Evolutionary conservation across 2,888 invertebrate species (phyloP).

Genomic region (Eledona agricola): DNA sequence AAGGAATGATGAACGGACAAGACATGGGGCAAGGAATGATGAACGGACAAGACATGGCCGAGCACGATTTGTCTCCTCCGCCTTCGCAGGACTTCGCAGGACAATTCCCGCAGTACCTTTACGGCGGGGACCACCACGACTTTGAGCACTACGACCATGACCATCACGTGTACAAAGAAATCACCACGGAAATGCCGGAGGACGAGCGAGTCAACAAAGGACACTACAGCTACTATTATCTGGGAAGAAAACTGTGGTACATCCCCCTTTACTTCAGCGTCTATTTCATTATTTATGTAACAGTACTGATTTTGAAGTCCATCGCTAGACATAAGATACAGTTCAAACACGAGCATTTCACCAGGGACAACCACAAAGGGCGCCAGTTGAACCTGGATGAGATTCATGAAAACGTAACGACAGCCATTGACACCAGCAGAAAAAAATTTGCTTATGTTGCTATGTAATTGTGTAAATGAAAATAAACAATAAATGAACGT

Average conservation of each 20-base stretch:
- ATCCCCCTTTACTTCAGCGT: slow-evolving; percentile 80
- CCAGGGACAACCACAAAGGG: slow-evolving; percentile 29
- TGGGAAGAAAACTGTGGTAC: slow-evolving; percentile 79
- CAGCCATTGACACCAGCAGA: slow-evolving; percentile 43
- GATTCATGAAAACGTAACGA: slow-evolving; percentile 49
- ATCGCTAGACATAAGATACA: slow-evolving; percentile 77
- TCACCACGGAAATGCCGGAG: slow-evolving; percentile 64
- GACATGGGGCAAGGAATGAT: slow-evolving; percentile 54
- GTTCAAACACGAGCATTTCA: slow-evolving; percentile 65
- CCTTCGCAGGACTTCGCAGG: slow-evolving; percentile 41
- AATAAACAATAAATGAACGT: slow-evolving; percentile 17
- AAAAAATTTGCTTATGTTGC: slow-evolving; percentile 46
- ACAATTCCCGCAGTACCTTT: slow-evolving; percentile 57
- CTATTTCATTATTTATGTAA: slow-evolving; percentile 75
- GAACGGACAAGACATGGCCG: slow-evolving; percentile 47
- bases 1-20: slow-evolving; percentile 47
- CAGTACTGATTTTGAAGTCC: slow-evolving; percentile 75
- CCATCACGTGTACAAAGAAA: slow-evolving; percentile 60
- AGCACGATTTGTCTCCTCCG: slow-evolving; percentile 62
- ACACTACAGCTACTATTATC: slow-evolving; percentile 76
- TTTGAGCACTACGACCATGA: slow-evolving; percentile 57
- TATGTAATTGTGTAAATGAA: slow-evolving; percentile 43
- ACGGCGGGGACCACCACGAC: slow-evolving; percentile 43
- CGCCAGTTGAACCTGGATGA: slow-evolving; percentile 41
- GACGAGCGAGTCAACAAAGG: slow-evolving; percentile 68